Percentiles rank a stretch among this genome's conserved stretches.
These are phyloP conservation scores for Trochalopteron elliotii DNA, from an alignment of 2,113 vertebrate genomes.

Conservation along the genomic window DNA sequence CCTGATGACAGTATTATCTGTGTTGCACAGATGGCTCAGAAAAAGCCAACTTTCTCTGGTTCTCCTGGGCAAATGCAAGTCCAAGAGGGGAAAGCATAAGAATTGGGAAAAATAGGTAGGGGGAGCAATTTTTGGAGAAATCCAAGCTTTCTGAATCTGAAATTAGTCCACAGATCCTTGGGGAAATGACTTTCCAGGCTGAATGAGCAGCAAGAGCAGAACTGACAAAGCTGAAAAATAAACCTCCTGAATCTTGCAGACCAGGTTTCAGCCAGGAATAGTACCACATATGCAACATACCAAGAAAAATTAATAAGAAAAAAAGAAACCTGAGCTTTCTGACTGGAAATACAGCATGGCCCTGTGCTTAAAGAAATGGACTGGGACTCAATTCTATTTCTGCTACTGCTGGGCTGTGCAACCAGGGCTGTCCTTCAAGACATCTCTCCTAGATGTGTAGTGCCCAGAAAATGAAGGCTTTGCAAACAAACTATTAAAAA, in stretches of 20 bases:
- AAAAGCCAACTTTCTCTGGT: not conserved
- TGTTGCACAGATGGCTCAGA: not conserved
- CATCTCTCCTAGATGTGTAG: not conserved
- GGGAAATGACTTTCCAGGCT: not conserved
- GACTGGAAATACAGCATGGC: not conserved
- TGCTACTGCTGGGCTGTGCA: not conserved
- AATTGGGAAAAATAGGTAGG: not conserved
- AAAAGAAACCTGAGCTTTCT: not conserved
- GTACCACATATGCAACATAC: not conserved
- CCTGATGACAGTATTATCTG: conserved; percentile 47
- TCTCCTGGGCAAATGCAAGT: not conserved
- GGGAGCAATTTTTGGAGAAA: not conserved
- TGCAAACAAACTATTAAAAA: not conserved
- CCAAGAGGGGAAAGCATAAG: not conserved
- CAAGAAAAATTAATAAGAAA: not conserved
- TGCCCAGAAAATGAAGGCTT: not conserved
- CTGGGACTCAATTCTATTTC: not conserved
- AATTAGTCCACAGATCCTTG: not conserved
- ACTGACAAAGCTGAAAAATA: not conserved
- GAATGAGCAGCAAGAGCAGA: not conserved
- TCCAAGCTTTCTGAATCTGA: not conserved
- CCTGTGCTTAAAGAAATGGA: not conserved
- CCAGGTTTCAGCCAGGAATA: not conserved
- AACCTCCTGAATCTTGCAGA: not conserved
- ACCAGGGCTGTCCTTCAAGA: not conserved